Evolutionary conservation across 2,888 invertebrate species (phyloP), one percentile per base, ranked within the genome.

Genomic region (Amphipoea lucens): DNA sequence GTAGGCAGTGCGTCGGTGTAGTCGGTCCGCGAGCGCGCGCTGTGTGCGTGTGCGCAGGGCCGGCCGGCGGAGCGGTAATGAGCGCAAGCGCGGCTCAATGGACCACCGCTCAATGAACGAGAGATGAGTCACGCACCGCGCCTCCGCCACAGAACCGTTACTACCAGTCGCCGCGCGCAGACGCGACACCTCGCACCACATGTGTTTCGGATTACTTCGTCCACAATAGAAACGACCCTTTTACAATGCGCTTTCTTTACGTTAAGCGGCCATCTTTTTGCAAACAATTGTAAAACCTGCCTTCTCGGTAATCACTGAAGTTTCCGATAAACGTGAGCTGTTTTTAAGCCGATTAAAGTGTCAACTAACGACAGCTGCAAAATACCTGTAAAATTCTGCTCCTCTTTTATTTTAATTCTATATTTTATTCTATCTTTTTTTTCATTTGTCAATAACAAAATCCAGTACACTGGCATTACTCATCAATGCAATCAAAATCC

Each of bases 21-120:
- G 94, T 84, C 92, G 87, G 91, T 89, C 90, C 92, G 95, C 94
- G 94, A 94, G 95, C 95, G 95, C 95, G 96, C 96, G 96, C 91
- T 88, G 94, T 91, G 94, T 94, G 96, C 95, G 95, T 96, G 96
- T 94, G 96, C 94, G 95, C 95, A 92, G 95, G 94, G 94, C 95
- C 97, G 97, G 97, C 97, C 96, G 96, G 96, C 95, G 95, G 94
- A 96, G 94, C 95, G 94, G 96, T 96, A 96, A 96, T 96, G 96
- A 96, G 95, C 94, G 94, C 94, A 92, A 94, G 94, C 96, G 95
- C 95, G 95, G 93, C 95, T 96, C 95, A 96, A 96, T 96, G 96
- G 96, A 94, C 95, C 92, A 90, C 90, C 91, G 90, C 94, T 95
- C 95, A 95, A 94, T 95, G 95, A 93, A 94, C 93, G 93, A 92